Evolutionary conservation across 2,888 invertebrate genomes (phyloP), one percentile per base, ranked within the genome.

Genomic region (Pyrochroa serraticornis): DNA sequence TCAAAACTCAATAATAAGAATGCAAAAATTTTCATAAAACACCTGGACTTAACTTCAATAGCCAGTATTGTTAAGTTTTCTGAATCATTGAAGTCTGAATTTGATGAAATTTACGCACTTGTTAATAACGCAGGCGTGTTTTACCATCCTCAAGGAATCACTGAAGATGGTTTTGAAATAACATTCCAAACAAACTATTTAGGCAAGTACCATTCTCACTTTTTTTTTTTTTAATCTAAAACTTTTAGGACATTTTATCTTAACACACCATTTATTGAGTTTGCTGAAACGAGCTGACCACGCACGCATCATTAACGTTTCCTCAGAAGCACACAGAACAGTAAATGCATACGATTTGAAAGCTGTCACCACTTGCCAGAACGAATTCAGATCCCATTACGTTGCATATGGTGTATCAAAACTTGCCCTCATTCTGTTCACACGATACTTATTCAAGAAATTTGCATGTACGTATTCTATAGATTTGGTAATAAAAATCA

Each of bases 161-260:
- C 84, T 1, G 75, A 75, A 48, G 83, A 84, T 72, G 78, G 80
- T 12, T 82, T 81, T 70, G 84, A 84, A 69, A 71, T 80, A 39
- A 83, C 82, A 7, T 81, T 83, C 68, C 84, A 84, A 71, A 82
- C 81, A 7, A 85, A 85, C 72, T 83, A 83, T 74, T 75, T 85
- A 58, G 82, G 82, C 81, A 70, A 63, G 71, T 60, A 14, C n/a
- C 38, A 13, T 22, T 39, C 34, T 45, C n/a, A 8, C 7, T 42
- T 44, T 53, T 31, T 58, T 50, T 30, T 8, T 33, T 33, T 10
- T 12, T 9, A 14, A 45, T 30, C 35, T 33, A 10, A 41, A 44
- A 32, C 57, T 69, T 72, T 51, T 62, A 79, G 80, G 79, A 9
- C 79, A 75, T 13, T 81, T 80, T 68, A 71, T 81, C 35, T 70